Evolutionary conservation across 2,797 vertebrate genomes (phyloP).

Genomic region (Lagocephalus sceleratus): DNA sequence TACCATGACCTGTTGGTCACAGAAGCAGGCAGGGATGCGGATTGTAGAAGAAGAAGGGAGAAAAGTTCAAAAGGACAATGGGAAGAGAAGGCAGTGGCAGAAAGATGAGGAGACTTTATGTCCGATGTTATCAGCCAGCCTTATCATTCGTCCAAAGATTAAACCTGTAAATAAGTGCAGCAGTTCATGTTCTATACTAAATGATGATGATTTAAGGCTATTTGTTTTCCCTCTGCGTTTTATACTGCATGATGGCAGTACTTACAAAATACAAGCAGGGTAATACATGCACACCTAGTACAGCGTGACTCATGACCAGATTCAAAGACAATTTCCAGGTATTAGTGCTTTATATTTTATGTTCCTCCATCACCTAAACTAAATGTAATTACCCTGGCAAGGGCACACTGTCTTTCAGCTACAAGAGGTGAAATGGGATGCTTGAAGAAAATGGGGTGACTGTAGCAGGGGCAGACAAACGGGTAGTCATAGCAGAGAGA

Average conservation of each 20-base stretch:
- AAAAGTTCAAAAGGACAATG: constrained; percentile 37
- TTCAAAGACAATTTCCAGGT: constrained; percentile 79
- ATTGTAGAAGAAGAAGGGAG: constrained; percentile 23
- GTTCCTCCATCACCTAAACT: constrained; percentile 73
- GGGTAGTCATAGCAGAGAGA: constrained; percentile 34
- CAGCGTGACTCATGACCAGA: constrained; percentile 64
- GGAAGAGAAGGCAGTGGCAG: constrained; percentile 28
- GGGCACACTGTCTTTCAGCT: constrained; percentile 80
- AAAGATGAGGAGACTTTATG: constrained; percentile 60
- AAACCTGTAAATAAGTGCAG: constrained; percentile 68
- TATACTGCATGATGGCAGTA: constrained; percentile 74
- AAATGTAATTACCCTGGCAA: constrained; percentile 82
- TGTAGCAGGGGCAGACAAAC: constrained; percentile 25
- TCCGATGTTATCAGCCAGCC: constrained; percentile 67
- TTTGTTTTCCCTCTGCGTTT: constrained; percentile 72
- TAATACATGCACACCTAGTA: constrained; percentile 37
- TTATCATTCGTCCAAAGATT: constrained; percentile 53
- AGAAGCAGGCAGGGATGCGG: constrained; percentile 8
- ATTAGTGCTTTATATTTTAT: constrained; percentile 82
- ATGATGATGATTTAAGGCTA: constrained; percentile 75
- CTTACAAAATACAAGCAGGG: constrained; percentile 62
- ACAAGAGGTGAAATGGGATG: constrained; percentile 46
- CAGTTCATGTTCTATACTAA: constrained; percentile 50
- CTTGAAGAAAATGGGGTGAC: constrained; percentile 44
- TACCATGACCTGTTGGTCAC: constrained; percentile 33